These are phyloP conservation scores for Mixornis gularis DNA, from an alignment of 2,113 vertebrate genomes.

Conservation along the genomic window DNA sequence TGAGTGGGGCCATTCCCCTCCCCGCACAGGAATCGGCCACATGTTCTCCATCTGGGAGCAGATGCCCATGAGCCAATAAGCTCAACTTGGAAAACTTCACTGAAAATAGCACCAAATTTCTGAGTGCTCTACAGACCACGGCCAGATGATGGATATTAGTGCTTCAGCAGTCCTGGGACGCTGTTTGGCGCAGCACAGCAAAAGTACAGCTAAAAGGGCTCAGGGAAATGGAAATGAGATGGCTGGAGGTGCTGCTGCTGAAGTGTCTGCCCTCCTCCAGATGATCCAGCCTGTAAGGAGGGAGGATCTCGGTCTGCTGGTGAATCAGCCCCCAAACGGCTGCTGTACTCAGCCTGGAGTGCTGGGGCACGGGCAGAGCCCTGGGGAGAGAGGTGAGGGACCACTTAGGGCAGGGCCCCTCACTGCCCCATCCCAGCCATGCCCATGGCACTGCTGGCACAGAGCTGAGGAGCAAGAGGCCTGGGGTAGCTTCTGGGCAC, in stretches of 20 bases:
- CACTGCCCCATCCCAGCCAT: neutral
- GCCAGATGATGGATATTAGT: slow-evolving; percentile 30
- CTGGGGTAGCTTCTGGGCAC: neutral
- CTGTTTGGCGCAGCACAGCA: neutral
- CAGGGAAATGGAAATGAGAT: neutral
- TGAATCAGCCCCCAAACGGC: neutral
- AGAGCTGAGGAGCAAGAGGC: neutral
- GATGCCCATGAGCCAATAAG: slow-evolving; percentile 40
- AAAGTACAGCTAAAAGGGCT: neutral
- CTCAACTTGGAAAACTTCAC: slow-evolving; percentile 39
- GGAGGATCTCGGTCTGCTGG: neutral
- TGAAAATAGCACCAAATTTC: slow-evolving; percentile 33
- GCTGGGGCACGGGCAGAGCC: neutral
- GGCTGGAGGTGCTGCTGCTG: slow-evolving; percentile 17
- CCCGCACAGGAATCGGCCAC: neutral
- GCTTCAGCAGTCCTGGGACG: neutral
- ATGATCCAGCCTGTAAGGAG: neutral
- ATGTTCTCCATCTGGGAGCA: slow-evolving; percentile 56
- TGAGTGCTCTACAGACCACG: neutral
- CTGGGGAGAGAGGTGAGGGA: neutral
- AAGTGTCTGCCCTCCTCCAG: neutral
- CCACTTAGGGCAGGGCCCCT: accelerated
- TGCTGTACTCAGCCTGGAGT: neutral
- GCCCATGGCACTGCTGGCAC: accelerated
- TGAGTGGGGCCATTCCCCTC: neutral